phyloP scores from a whole-genome alignment of 2,113 vertebrate species.

The Lanius ludovicianus region DNA sequence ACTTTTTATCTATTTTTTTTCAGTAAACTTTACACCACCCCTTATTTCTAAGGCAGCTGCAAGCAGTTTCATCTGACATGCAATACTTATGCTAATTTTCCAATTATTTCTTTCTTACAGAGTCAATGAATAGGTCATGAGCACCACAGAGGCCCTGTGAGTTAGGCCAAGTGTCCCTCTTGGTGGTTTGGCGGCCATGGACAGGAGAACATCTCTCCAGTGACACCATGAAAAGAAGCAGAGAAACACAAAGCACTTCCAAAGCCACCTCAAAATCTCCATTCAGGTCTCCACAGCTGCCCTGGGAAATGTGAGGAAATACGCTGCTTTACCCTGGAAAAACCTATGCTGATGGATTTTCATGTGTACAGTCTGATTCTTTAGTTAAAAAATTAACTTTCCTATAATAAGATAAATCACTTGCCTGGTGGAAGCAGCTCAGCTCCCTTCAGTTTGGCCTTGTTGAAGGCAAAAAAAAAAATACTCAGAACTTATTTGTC shows the following conservation, averaged over 20 bases:
- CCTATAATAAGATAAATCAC: not conserved
- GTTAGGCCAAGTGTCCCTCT: not conserved
- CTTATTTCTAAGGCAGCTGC: not conserved
- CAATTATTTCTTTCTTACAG: not conserved
- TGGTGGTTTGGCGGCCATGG: not conserved
- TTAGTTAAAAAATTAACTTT: constrained; percentile 9
- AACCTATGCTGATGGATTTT: constrained; percentile 27
- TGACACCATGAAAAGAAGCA: not conserved
- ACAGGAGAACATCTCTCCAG: not conserved
- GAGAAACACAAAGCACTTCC: not conserved
- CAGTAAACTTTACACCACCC: not conserved
- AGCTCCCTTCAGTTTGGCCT: not conserved
- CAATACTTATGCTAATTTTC: not conserved
- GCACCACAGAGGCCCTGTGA: not conserved
- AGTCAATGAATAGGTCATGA: not conserved
- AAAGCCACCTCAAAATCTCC: not conserved
- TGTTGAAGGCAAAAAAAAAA: not conserved
- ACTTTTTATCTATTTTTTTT: not conserved
- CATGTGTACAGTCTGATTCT: not conserved
- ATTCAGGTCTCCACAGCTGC: not conserved
- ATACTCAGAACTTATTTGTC: not conserved
- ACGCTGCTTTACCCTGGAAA: not conserved
- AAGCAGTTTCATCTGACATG: not conserved
- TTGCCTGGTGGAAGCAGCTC: not conserved
- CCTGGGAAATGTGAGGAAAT: not conserved